Percentiles rank a stretch among this genome's conserved stretches.
Evolutionary conservation across 2,113 vertebrate species (phyloP).

Genomic region (Peromyscus maniculatus): DNA sequence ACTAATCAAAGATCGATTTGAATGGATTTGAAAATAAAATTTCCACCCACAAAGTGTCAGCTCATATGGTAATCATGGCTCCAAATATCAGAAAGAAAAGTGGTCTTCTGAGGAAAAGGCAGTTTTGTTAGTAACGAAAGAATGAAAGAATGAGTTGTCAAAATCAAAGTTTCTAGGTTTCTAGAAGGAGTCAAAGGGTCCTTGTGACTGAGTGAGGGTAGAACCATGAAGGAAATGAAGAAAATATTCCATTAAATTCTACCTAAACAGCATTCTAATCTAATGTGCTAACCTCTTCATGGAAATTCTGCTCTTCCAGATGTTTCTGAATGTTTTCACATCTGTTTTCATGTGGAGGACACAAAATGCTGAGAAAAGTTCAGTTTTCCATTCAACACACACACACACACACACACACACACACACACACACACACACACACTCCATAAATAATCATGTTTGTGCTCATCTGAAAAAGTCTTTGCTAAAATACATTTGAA

Average conservation of each 20-base stretch:
- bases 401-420: not conserved
- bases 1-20: constrained; percentile 34
- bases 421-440: not conserved
- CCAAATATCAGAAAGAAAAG: not conserved
- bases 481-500: not conserved
- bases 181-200: not conserved
- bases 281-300: not conserved
- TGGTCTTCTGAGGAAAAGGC: not conserved
- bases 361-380: not conserved
- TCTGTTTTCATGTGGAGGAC: not conserved
- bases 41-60: not conserved
- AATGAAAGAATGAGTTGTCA: not conserved
- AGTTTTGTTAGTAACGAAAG: not conserved
- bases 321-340: not conserved
- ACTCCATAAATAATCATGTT: not conserved
- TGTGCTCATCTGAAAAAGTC: constrained; percentile 2
- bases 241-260: not conserved
- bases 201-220: not conserved
- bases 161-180: not conserved
- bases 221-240: not conserved
- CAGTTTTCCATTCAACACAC: not conserved
- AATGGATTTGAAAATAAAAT: constrained; percentile 34
- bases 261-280: not conserved
- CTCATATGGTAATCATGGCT: not conserved
- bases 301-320: not conserved